Conservation (phyloP, 2,888 invertebrate genomes). For the Tuberolachnus salignus region DNA sequence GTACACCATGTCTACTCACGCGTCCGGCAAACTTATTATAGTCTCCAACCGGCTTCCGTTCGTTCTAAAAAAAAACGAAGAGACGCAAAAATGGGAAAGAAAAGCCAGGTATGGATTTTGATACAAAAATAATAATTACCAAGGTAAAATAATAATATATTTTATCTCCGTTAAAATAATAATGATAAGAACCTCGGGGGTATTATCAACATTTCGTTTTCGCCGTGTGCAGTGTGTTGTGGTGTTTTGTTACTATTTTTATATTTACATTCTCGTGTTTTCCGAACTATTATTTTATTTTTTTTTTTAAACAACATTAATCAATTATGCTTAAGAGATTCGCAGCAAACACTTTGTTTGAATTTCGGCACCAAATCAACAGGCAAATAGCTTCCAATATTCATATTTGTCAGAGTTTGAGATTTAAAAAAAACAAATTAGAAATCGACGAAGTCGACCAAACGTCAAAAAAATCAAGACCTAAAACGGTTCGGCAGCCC, state of each 20-base stretch:
- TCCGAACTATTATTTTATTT: not conserved
- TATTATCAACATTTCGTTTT: constrained; percentile 29
- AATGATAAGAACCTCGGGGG: constrained; percentile 31
- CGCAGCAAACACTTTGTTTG: not conserved
- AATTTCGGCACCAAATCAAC: not conserved
- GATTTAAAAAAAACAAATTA: constrained; percentile 27
- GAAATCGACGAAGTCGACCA: constrained; percentile 2
- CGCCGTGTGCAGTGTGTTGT: not conserved
- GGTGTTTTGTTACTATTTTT: not conserved
- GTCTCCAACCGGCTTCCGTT: constrained; percentile 90
- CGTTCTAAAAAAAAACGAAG: constrained; percentile 77
- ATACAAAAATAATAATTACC: not conserved
- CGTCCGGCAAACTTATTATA: constrained; percentile 79
- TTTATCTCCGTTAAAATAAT: constrained; percentile 13
- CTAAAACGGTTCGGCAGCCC: constrained; percentile 49
- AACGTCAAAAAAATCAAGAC: not conserved
- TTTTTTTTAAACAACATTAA: not conserved
- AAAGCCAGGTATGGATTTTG: constrained; percentile 76
- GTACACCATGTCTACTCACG: constrained; percentile 35
- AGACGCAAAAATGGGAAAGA: constrained; percentile 74
- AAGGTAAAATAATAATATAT: not conserved
- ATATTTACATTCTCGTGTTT: not conserved
- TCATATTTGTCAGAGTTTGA: constrained; percentile 45
- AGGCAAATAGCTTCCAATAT: not conserved
- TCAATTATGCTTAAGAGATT: constrained; percentile 2